These are phyloP conservation scores for Drosophila sturtevanti DNA, from an alignment of 1,140 invertebrate species.

Conservation along the genomic window DNA sequence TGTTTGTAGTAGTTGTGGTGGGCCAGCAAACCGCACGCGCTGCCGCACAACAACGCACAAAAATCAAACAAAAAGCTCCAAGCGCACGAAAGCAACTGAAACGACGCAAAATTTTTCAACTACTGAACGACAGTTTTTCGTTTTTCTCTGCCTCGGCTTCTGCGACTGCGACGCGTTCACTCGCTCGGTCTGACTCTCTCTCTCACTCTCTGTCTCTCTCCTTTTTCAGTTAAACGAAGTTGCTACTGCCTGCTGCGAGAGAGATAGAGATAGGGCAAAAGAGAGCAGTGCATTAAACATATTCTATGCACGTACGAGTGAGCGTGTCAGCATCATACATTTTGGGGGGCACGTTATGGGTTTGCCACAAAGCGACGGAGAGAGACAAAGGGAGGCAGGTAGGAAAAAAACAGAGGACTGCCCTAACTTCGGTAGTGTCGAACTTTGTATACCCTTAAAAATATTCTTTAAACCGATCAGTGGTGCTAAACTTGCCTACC, in stretches of 20 bases:
- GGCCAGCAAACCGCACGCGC: slow-evolving; percentile 69
- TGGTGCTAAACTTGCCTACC: background rate
- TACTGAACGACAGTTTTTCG: slow-evolving; percentile 57
- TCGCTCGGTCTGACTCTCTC: slow-evolving; percentile 47
- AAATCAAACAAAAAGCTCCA: slow-evolving; percentile 79
- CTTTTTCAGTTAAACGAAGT: slow-evolving; percentile 66
- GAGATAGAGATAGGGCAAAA: slow-evolving; percentile 10
- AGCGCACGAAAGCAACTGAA: slow-evolving; percentile 75
- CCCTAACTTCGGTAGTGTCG: background rate
- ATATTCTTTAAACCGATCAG: background rate
- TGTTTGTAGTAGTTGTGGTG: slow-evolving; percentile 29
- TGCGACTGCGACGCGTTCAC: slow-evolving; percentile 48
- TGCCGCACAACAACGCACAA: slow-evolving; percentile 71
- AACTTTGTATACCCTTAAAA: background rate
- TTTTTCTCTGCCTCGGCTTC: slow-evolving; percentile 50
- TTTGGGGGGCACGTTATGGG: slow-evolving; percentile 68
- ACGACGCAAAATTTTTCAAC: slow-evolving; percentile 65
- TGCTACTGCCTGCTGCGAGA: slow-evolving; percentile 39
- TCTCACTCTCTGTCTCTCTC: slow-evolving; percentile 32
- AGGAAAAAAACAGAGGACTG: slow-evolving; percentile 30
- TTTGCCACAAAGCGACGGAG: slow-evolving; percentile 58
- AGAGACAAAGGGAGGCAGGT: slow-evolving; percentile 29
- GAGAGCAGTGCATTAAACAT: slow-evolving; percentile 9
- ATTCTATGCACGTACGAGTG: slow-evolving; percentile 39
- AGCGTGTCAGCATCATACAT: slow-evolving; percentile 38